These are phyloP conservation scores for Forbesichthys papilliferus DNA, from an alignment of 2,113 vertebrate species.

Conservation along the genomic window DNA sequence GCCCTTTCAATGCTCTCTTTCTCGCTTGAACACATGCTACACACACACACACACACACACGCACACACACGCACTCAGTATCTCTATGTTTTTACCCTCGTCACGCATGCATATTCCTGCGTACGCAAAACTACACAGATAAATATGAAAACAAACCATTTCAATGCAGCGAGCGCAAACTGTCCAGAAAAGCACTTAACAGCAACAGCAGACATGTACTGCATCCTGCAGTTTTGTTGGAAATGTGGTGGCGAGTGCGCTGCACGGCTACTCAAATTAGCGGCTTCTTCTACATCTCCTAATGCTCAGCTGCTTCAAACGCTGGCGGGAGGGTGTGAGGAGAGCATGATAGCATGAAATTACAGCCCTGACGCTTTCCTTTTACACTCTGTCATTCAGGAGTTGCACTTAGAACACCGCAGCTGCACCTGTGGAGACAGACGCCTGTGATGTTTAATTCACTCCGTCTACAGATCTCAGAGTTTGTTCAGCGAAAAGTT, in stretches of 20 bases:
- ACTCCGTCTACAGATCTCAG: neutral
- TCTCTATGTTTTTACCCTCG: too few relatives aligned
- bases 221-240: slow-evolving; percentile 31
- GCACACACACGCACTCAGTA: slow-evolving; percentile 15
- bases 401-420: neutral
- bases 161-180: neutral
- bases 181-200: slow-evolving; percentile 6
- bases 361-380: slow-evolving; percentile 15
- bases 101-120: too few relatives aligned
- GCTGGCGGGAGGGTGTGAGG: slow-evolving; percentile 27
- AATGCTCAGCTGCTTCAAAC: slow-evolving; percentile 36
- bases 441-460: neutral
- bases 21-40: neutral
- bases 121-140: neutral
- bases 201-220: slow-evolving; percentile 32
- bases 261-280: slow-evolving; percentile 52
- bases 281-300: slow-evolving; percentile 33
- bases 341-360: slow-evolving; percentile 37
- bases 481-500: neutral
- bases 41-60: neutral
- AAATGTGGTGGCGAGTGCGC: slow-evolving; percentile 40
- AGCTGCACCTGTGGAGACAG: neutral
- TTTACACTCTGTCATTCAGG: slow-evolving; percentile 5
- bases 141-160: neutral
- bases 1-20: slow-evolving; percentile 13